These are phyloP conservation scores for Silurus glanis DNA, from an alignment of 2,113 vertebrate genomes.

Conservation along the genomic window DNA sequence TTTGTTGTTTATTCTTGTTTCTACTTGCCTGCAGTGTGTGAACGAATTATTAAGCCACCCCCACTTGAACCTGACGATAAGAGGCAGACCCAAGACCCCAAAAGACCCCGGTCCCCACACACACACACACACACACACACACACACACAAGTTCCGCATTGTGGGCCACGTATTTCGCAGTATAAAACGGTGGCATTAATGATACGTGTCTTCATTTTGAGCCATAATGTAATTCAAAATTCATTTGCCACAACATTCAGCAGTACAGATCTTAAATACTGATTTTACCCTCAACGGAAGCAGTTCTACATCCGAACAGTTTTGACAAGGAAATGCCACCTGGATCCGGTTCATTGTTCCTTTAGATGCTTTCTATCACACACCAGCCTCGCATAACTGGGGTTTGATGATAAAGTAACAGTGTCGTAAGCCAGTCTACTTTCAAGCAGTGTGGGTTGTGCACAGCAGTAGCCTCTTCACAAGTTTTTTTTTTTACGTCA, in stretches of 20 bases:
- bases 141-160: neutral
- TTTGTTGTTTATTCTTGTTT: slow-evolving; percentile 34
- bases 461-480: slow-evolving; percentile 16
- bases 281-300: slow-evolving; percentile 7
- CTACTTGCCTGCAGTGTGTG: slow-evolving; percentile 48
- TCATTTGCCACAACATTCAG: slow-evolving; percentile 36
- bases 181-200: neutral
- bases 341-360: slow-evolving; percentile 25
- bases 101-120: no score
- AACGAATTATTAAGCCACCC: slow-evolving; percentile 46
- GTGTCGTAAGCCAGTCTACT: neutral
- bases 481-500: slow-evolving; percentile 25
- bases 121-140: no score
- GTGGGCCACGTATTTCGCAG: slow-evolving; percentile 12
- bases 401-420: slow-evolving; percentile 31
- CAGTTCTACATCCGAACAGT: slow-evolving; percentile 37
- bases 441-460: slow-evolving; percentile 19
- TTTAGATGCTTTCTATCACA: slow-evolving; percentile 24
- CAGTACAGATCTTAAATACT: slow-evolving; percentile 23
- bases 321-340: slow-evolving; percentile 36
- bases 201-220: slow-evolving; percentile 23
- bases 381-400: slow-evolving; percentile 36
- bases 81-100: slow-evolving; percentile 5
- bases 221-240: slow-evolving; percentile 35
- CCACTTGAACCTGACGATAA: slow-evolving; percentile 41